phyloP scores from a whole-genome alignment of 2,888 invertebrate genomes.

The Noctua pronuba region DNA sequence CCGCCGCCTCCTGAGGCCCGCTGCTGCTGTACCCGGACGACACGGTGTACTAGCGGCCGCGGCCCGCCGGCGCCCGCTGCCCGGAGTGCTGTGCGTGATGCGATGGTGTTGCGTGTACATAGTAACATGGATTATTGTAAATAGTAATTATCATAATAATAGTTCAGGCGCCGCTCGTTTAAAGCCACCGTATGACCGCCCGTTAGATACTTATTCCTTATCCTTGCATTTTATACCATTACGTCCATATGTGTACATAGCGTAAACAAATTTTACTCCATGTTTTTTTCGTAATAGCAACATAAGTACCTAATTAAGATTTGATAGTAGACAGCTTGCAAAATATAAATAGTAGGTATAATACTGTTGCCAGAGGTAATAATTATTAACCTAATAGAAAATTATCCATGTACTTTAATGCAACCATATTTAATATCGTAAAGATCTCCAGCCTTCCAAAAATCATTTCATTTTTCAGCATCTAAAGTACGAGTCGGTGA shows the following conservation, averaged over 20 bases:
- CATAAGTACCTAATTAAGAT: constrained; percentile 51
- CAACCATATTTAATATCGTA: constrained; percentile 40
- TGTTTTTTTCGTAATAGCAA: constrained; percentile 51
- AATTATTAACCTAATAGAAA: constrained; percentile 35
- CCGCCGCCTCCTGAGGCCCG: constrained; percentile 86
- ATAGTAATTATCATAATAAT: constrained; percentile 65
- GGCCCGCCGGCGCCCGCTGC: constrained; percentile 11
- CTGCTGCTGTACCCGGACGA: constrained; percentile 84
- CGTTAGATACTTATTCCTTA: constrained; percentile 51
- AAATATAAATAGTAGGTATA: constrained; percentile 47
- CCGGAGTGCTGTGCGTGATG: constrained; percentile 40
- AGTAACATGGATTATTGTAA: constrained; percentile 60
- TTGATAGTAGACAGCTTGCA: constrained; percentile 61
- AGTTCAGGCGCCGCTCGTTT: constrained; percentile 50
- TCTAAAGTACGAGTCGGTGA: constrained; percentile 18
- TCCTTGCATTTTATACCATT: constrained; percentile 46
- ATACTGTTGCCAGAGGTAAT: constrained; percentile 58
- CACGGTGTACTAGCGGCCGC: constrained; percentile 81
- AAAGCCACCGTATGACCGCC: constrained; percentile 50
- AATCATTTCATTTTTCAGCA: constrained; percentile 14
- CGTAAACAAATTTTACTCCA: constrained; percentile 40
- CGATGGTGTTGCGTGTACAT: constrained; percentile 54
- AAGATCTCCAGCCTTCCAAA: constrained; percentile 35
- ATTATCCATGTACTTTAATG: constrained; percentile 29
- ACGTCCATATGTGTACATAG: constrained; percentile 64